Percentiles rank a stretch among this genome's conserved stretches.
These are phyloP conservation scores for Catocala nupta DNA, from an alignment of 2,888 invertebrate species.

Conservation along the genomic window DNA sequence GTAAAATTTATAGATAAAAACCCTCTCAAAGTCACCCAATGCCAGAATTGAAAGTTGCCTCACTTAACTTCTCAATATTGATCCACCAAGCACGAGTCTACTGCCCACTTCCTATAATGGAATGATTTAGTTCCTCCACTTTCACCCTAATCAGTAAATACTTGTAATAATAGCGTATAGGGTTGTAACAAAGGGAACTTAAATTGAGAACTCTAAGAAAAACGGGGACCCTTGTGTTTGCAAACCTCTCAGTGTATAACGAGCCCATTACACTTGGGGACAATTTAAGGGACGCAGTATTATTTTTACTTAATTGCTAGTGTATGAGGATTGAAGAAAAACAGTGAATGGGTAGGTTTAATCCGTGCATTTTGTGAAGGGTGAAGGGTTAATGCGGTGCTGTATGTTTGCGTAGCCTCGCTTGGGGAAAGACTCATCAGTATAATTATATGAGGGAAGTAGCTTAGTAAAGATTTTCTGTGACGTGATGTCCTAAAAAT, in stretches of 20 bases:
- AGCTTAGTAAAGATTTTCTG: too few relatives aligned
- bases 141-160: slow-evolving; percentile 40
- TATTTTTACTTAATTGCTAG: slow-evolving; percentile 12
- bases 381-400: not conserved
- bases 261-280: slow-evolving; percentile 60
- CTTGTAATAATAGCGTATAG: slow-evolving; percentile 41
- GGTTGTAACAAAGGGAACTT: slow-evolving; percentile 66
- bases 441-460: too few relatives aligned
- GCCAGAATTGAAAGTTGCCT: too few relatives aligned
- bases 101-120: slow-evolving; percentile 1
- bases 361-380: not conserved
- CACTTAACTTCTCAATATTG: too few relatives aligned
- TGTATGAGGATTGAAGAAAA: slow-evolving; percentile 3
- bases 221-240: slow-evolving; percentile 68
- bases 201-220: slow-evolving; percentile 73
- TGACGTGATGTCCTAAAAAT: too few relatives aligned
- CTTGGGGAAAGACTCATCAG: too few relatives aligned
- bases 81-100: too few relatives aligned
- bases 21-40: too few relatives aligned
- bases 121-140: slow-evolving; percentile 5
- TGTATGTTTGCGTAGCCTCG: too few relatives aligned
- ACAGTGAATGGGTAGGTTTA: not conserved
- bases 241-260: slow-evolving; percentile 67
- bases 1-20: too few relatives aligned
- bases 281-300: slow-evolving; percentile 28